phyloP scores from a whole-genome alignment of 2,113 vertebrate species.

The Chloebia gouldiae region DNA sequence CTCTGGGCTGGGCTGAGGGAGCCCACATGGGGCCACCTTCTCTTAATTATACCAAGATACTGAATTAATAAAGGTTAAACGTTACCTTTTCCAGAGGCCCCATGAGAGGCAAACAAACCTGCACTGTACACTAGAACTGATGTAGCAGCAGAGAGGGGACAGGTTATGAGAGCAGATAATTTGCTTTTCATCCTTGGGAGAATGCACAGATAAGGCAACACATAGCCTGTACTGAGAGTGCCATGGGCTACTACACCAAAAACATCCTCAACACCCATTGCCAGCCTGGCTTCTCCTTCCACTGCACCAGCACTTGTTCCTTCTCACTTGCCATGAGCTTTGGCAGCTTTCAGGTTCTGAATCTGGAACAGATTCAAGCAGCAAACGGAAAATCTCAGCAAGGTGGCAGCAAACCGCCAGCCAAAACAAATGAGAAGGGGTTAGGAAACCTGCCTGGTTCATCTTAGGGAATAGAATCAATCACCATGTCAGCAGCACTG shows the following conservation, averaged over 20 bases:
- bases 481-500: not conserved
- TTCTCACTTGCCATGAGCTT: not conserved
- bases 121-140: not conserved
- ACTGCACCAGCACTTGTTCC: not conserved
- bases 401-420: slow-evolving; percentile 55
- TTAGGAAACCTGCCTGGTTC: not conserved
- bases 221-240: not conserved
- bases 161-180: not conserved
- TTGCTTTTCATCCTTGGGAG: not conserved
- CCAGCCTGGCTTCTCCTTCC: not conserved
- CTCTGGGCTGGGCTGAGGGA: not conserved
- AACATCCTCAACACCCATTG: not conserved
- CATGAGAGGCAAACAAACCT: not conserved
- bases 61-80: not conserved
- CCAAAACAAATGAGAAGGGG: not conserved
- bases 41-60: not conserved
- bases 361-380: not conserved
- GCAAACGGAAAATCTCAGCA: slow-evolving; percentile 30
- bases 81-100: not conserved
- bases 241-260: fast-evolving
- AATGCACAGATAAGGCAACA: not conserved
- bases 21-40: fast-evolving
- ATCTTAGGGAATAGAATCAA: not conserved
- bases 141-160: not conserved
- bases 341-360: not conserved